Conservation (phyloP, 2,797 vertebrate species). For the Todus mexicanus region DNA sequence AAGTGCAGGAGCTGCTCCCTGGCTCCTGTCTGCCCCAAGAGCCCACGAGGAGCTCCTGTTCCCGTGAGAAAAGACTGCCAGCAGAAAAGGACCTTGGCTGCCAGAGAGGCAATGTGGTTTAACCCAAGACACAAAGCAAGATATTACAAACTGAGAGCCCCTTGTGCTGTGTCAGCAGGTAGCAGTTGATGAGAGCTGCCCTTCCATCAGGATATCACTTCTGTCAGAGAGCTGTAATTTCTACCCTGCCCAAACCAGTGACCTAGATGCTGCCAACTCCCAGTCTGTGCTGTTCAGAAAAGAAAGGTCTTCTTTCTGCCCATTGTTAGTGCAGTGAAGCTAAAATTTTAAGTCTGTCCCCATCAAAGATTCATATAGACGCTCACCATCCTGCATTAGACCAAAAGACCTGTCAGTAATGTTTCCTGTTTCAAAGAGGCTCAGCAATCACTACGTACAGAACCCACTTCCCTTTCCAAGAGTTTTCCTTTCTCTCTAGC, state of each 20-base stretch:
- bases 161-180: not conserved
- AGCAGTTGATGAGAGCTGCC: not conserved
- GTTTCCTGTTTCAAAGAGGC: not conserved
- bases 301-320: not conserved
- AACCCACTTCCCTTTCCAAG: not conserved
- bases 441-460: not conserved
- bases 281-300: not conserved
- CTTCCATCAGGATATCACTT: fast-evolving
- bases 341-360: not conserved
- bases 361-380: not conserved
- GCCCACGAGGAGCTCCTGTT: not conserved
- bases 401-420: not conserved
- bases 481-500: not conserved
- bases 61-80: not conserved
- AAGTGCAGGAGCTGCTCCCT: not conserved
- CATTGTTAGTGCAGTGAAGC: not conserved
- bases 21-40: not conserved
- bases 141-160: not conserved
- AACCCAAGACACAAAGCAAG: not conserved
- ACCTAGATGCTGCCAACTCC: not conserved
- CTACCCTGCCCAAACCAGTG: not conserved
- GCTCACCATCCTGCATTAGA: not conserved
- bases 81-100: not conserved
- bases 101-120: fast-evolving
- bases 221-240: not conserved